Evolutionary conservation across 1,140 invertebrate genomes (phyloP).

Genomic region (Pseudomyrmex pallidus): DNA sequence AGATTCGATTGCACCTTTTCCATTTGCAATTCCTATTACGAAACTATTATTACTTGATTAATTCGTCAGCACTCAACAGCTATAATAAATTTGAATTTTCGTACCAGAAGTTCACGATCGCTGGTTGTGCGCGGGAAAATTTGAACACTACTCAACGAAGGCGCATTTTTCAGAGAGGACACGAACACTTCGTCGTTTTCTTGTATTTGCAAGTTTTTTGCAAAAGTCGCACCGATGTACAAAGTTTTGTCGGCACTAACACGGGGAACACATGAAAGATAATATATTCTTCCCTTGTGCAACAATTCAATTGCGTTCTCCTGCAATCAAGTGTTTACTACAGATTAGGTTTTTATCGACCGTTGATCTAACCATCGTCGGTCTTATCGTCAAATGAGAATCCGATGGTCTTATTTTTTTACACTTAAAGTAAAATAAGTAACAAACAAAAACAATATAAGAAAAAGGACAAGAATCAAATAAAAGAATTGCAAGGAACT

Average conservation of each 20-base stretch:
- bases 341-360: neutral
- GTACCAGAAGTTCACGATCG: constrained; percentile 86
- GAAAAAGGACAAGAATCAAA: too few species aligned
- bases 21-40: constrained; percentile 77
- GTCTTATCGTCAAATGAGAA: neutral
- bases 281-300: constrained; percentile 74
- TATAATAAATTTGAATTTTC: neutral
- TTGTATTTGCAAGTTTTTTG: constrained; percentile 78
- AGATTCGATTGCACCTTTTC: constrained; percentile 79
- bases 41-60: neutral
- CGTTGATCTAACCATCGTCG: too few species aligned
- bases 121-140: constrained; percentile 82
- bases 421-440: too few species aligned
- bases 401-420: neutral
- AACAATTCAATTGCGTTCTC: constrained; percentile 74
- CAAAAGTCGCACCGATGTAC: constrained; percentile 81
- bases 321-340: constrained; percentile 66
- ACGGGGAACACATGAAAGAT: constrained; percentile 74
- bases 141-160: constrained; percentile 73
- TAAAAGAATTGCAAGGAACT: too few species aligned
- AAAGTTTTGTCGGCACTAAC: constrained; percentile 64
- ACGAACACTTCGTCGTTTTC: constrained; percentile 79
- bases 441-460: too few species aligned
- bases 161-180: constrained; percentile 66
- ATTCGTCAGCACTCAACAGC: neutral